Evolutionary conservation across 1,140 invertebrate species (phyloP).

Genomic region (Ridgeia piscesae): DNA sequence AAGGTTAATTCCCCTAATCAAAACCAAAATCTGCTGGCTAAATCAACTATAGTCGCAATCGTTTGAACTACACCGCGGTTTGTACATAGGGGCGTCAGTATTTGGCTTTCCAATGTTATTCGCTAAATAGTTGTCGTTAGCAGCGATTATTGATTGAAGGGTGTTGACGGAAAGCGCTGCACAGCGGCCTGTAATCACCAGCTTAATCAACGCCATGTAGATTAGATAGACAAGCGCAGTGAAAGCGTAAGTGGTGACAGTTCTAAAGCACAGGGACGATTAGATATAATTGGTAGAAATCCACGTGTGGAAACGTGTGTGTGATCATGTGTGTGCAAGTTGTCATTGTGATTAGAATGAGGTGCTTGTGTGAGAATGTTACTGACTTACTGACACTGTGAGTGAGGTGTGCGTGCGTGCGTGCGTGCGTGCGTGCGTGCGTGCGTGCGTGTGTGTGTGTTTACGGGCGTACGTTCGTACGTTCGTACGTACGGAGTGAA

Average conservation of each 20-base stretch:
- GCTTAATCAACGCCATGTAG: background rate
- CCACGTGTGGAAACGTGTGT: too few species aligned
- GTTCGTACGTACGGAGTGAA: background rate
- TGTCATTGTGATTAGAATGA: background rate
- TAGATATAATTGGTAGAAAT: background rate
- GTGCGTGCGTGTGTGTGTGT: background rate
- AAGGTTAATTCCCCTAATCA: background rate
- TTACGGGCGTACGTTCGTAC: background rate
- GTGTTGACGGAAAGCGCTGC: background rate
- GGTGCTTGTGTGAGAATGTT: too few species aligned
- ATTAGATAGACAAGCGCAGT: background rate
- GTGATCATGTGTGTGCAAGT: too few species aligned
- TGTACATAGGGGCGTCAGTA: background rate
- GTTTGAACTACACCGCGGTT: background rate
- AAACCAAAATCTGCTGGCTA: background rate
- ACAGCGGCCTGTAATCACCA: background rate
- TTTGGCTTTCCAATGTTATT: background rate
- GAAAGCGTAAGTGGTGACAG: background rate
- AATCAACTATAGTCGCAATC: background rate
- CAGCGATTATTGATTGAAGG: background rate
- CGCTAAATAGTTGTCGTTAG: background rate
- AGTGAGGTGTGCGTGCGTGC: too few species aligned
- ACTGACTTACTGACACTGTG: too few species aligned
- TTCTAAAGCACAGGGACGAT: background rate
- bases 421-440: too few species aligned